phyloP scores from a whole-genome alignment of 2,797 vertebrate genomes.

The Ptychobarbus kaznakovi region DNA sequence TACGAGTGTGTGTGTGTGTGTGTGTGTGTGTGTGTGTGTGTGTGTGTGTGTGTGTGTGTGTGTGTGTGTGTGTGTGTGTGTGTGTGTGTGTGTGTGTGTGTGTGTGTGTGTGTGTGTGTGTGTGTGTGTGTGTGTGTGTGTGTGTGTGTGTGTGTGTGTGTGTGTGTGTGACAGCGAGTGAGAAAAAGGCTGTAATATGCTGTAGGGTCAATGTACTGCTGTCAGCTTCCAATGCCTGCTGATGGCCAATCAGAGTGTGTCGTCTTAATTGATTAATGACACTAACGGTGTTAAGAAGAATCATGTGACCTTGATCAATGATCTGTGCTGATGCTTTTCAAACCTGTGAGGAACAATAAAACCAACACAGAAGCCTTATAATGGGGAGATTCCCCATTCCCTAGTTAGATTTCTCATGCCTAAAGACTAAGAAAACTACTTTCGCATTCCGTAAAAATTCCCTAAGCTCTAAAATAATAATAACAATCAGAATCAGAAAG shows the following conservation, averaged over 20 bases:
- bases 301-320: conserved; percentile 58
- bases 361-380: background rate
- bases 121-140: too few relatives aligned
- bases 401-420: background rate
- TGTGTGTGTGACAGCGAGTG: conserved; percentile 52
- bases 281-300: conserved; percentile 61
- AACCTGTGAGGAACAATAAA: background rate
- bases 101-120: too few relatives aligned
- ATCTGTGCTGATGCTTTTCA: conserved; percentile 27
- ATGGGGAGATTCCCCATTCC: background rate
- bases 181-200: background rate
- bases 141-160: conserved; percentile 42
- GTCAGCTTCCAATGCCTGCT: conserved; percentile 71
- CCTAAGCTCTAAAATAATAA: background rate
- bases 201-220: conserved; percentile 72
- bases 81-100: too few relatives aligned
- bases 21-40: background rate
- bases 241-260: conserved; percentile 70
- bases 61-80: conserved; percentile 49
- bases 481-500: background rate
- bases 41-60: conserved; percentile 36
- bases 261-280: conserved; percentile 66
- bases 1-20: conserved; percentile 42
- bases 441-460: background rate
- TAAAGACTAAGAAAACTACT: background rate